These are phyloP conservation scores for Tipula lateralis DNA, from an alignment of 2,888 invertebrate genomes.

Conservation along the genomic window DNA sequence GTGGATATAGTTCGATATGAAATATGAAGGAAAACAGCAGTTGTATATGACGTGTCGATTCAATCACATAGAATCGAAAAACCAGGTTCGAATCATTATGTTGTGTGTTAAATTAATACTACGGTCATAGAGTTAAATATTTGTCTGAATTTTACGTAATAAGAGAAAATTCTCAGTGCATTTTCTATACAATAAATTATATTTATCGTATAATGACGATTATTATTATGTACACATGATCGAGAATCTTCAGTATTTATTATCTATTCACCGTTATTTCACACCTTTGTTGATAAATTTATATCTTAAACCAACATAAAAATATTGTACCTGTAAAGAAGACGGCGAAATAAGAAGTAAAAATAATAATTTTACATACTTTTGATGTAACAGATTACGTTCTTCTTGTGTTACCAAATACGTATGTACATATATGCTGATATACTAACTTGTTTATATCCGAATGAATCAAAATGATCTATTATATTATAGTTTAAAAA, in stretches of 20 bases:
- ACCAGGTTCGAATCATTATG: too few relatives aligned
- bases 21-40: too few relatives aligned
- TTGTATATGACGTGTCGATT: too few relatives aligned
- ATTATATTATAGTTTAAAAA: not conserved
- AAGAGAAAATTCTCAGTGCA: not conserved
- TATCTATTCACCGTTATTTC: not conserved
- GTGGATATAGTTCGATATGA: too few relatives aligned
- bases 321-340: not conserved
- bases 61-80: too few relatives aligned
- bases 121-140: too few relatives aligned
- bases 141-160: not conserved
- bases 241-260: not conserved
- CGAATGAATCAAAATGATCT: not conserved
- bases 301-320: not conserved
- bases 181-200: not conserved
- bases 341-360: not conserved
- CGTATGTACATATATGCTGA: not conserved
- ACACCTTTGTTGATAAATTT: slow-evolving; percentile 15
- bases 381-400: not conserved
- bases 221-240: not conserved
- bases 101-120: too few relatives aligned
- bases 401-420: not conserved
- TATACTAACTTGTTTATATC: not conserved
- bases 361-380: not conserved
- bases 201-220: not conserved